These are phyloP conservation scores for Pelecanus crispus DNA, from an alignment of 2,113 vertebrate genomes.

Conservation along the genomic window DNA sequence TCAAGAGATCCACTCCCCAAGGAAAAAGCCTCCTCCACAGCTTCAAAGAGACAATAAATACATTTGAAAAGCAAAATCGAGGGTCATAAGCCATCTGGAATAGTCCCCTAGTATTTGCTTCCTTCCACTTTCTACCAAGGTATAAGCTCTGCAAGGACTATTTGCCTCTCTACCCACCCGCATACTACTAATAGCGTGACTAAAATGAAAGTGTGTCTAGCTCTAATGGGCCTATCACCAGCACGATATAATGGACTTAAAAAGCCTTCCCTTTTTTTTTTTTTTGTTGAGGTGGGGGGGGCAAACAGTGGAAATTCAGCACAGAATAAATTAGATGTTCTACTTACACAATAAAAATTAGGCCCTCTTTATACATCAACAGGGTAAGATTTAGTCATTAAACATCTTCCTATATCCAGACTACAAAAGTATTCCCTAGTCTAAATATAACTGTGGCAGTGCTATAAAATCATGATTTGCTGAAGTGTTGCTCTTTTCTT, in stretches of 20 bases:
- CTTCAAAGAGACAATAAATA: not conserved
- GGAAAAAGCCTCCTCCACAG: not conserved
- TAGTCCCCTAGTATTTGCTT: too few species aligned
- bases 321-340: not conserved
- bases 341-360: not conserved
- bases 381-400: not conserved
- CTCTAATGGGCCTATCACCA: not conserved
- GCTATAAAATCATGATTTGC: not conserved
- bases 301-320: not conserved
- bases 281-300: too few species aligned
- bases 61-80: not conserved
- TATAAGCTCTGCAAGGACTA: not conserved
- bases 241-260: not conserved
- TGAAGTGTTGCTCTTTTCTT: not conserved
- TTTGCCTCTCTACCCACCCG: not conserved
- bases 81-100: not conserved
- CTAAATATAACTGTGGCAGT: not conserved
- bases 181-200: not conserved
- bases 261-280: accelerated
- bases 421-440: not conserved
- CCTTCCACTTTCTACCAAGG: not conserved
- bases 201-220: not conserved
- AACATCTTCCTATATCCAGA: not conserved
- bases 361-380: not conserved
- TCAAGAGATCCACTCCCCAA: not conserved